Evolutionary conservation across 2,888 invertebrate genomes (phyloP).

Genomic region (Amphipyra berbera): DNA sequence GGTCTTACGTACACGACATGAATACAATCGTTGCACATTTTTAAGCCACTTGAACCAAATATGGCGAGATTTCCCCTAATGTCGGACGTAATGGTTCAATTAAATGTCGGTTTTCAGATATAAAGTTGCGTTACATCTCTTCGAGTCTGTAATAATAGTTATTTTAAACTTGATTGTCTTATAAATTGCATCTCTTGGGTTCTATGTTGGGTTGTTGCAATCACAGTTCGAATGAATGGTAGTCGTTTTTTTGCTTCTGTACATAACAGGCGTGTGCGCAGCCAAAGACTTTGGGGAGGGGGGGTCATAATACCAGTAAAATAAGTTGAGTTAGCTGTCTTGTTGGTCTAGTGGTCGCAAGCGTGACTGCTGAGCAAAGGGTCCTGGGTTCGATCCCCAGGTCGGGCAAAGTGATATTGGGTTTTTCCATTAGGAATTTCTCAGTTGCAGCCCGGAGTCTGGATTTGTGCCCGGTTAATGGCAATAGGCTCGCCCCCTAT

Average conservation of each 20-base stretch:
- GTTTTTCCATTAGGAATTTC: too few relatives aligned
- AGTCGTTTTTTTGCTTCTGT: neutral
- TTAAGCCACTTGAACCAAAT: slow-evolving; percentile 32
- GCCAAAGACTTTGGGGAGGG: too few relatives aligned
- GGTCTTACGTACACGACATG: slow-evolving; percentile 8
- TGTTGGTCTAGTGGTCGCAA: too few relatives aligned
- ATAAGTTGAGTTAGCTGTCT: too few relatives aligned
- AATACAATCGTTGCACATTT: slow-evolving; percentile 37
- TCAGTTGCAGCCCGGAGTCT: too few relatives aligned
- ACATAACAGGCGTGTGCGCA: neutral
- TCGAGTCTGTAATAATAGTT: slow-evolving; percentile 37
- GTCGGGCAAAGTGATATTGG: too few relatives aligned
- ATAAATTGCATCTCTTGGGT: slow-evolving; percentile 30
- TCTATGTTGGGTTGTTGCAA: slow-evolving; percentile 12
- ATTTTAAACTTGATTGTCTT: slow-evolving; percentile 40
- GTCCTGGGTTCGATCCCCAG: too few relatives aligned
- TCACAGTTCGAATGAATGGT: slow-evolving; percentile 5
- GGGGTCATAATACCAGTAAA: too few relatives aligned
- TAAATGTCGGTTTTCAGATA: slow-evolving; percentile 31
- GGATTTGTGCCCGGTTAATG: too few relatives aligned
- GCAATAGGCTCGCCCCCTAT: too few relatives aligned
- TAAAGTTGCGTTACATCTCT: slow-evolving; percentile 31
- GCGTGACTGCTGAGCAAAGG: too few relatives aligned
- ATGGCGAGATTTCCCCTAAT: slow-evolving; percentile 31
- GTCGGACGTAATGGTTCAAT: slow-evolving; percentile 37